Base-by-base conservation (phyloP, 2,797 vertebrate species). In the Macroramphosus scolopax region DNA sequence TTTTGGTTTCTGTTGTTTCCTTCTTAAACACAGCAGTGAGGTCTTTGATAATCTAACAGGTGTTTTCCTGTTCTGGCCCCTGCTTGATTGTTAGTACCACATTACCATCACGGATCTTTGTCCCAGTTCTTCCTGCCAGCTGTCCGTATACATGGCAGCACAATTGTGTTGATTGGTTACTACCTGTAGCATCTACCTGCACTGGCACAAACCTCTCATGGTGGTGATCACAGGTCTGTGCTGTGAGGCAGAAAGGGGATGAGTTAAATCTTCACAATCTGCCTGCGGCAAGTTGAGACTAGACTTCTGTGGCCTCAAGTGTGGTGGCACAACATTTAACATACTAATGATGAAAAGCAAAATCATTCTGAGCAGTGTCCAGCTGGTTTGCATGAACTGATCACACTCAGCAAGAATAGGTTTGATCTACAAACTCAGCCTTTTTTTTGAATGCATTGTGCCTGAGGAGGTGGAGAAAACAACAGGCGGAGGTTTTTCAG, bases 401-500 rank as follows among this genome's bases (percentile, higher is more conserved):
- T 42, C 37, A 13, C 8, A 41, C 44, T 18, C 1, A 1, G 17
- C n/a, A n/a, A n/a, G n/a, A n/a, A n/a, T n/a, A n/a, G n/a, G n/a
- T n/a, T n/a, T n/a, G n/a, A n/a, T n/a, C n/a, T n/a, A n/a, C n/a
- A n/a, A n/a, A n/a, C n/a, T n/a, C n/a, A n/a, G n/a, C n/a, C n/a
- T 49, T 20, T 22, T 22, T 22, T 22, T 22, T 55, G n/a, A n/a
- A n/a, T n/a, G n/a, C n/a, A n/a, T n/a, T n/a, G n/a, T n/a, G n/a
- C n/a, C n/a, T n/a, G n/a, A n/a, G n/a, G n/a, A n/a, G n/a, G n/a
- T n/a, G 80, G 75, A 58, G 75, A 85, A 77, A 80, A 88, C 82
- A 88, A 88, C 82, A 76, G 80, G 82, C 78, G 37, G 68, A 85
- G 85, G 83, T 84, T 87, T 89, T 87, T 80, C 74, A 78, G 82